Evolutionary conservation across 1,140 invertebrate species (phyloP), one percentile per base, ranked within the genome.

Genomic region (Agrilus planipennis): DNA sequence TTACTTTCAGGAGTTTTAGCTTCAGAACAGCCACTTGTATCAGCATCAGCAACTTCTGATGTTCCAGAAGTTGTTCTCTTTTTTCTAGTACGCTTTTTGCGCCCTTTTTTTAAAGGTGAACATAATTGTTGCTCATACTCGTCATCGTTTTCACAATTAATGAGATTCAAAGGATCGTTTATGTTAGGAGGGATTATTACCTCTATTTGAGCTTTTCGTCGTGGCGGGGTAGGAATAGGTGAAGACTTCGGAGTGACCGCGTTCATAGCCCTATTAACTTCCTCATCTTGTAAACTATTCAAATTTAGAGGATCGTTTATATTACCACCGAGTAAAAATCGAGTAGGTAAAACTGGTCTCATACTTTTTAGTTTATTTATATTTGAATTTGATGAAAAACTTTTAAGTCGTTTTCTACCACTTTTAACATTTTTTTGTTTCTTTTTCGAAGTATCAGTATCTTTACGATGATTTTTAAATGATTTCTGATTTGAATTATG

Each of bases 231-330:
- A n/a, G 87, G 86, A 25, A 90, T 58, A 1, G 89, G 90, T 42
- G 86, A 89, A 7, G 84, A 87, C 50, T 85, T 77, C 34, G 88
- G 87, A 6, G 89, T 92, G 1, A 82, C 77, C 21, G 86, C 83
- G 67, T 90, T 91, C 68, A 89, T 79, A 20, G 79, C 78, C 52
- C 81, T 72, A 45, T 86, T 86, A 6, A 88, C 75, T 58, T 88
- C 82, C 61, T 90, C 87, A 65, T 90, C 79, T 60, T 87, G 83
- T 52, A 96, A 70, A 58, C 89, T 89, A 52, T 89, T 90, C 35
- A 97, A 67, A 69, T 97, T 96, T 9, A 97, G 63, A 0, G 92
- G 92, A 70, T 97, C 92, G 47, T 79, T 82, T 49, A 94, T 94
- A 58, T 91, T 95, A 14, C 92, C 92, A 34, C 92, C 92, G 1